phyloP scores from a whole-genome alignment of 2,888 invertebrate genomes.

The Cryptocephalus moraei region DNA sequence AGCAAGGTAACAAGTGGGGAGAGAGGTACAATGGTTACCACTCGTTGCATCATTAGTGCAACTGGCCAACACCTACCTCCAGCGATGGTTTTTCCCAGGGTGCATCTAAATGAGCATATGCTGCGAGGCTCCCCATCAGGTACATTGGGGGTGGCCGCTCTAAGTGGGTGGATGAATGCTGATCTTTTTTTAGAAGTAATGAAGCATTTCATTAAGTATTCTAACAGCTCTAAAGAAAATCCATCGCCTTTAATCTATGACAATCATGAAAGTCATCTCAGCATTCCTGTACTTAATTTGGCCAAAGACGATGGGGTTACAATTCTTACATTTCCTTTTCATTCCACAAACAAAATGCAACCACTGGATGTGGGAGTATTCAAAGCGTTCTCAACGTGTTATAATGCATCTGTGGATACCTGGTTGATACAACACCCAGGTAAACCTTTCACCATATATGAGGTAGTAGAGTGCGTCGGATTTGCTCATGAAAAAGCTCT shows the following conservation, averaged over 20 bases:
- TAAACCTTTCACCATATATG: too few species aligned
- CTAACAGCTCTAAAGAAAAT: neutral
- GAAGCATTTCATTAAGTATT: neutral
- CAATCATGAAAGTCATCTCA: slow-evolving; percentile 9
- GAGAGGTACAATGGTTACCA: slow-evolving; percentile 4
- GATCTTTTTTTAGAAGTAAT: slow-evolving; percentile 3
- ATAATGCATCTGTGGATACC: neutral
- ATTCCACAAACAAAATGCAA: slow-evolving; percentile 2
- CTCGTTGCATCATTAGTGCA: slow-evolving; percentile 4
- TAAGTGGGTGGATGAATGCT: slow-evolving; percentile 6
- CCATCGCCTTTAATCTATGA: slow-evolving; percentile 2
- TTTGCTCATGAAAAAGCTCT: too few species aligned
- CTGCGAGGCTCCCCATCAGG: slow-evolving; percentile 1
- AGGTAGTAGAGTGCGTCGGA: too few species aligned
- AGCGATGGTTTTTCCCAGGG: slow-evolving; percentile 4
- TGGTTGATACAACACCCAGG: neutral
- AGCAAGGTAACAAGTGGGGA: slow-evolving; percentile 4
- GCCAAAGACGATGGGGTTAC: slow-evolving; percentile 3
- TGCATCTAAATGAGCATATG: slow-evolving; percentile 3
- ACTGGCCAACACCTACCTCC: slow-evolving; percentile 2
- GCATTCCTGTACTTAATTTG: neutral
- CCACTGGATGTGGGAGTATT: slow-evolving; percentile 2
- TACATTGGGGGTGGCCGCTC: slow-evolving; percentile 1
- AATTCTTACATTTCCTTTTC: slow-evolving; percentile 1
- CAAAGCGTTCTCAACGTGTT: neutral